Conservation (phyloP, 2,113 vertebrate genomes). For the Pachyramphus minor region DNA sequence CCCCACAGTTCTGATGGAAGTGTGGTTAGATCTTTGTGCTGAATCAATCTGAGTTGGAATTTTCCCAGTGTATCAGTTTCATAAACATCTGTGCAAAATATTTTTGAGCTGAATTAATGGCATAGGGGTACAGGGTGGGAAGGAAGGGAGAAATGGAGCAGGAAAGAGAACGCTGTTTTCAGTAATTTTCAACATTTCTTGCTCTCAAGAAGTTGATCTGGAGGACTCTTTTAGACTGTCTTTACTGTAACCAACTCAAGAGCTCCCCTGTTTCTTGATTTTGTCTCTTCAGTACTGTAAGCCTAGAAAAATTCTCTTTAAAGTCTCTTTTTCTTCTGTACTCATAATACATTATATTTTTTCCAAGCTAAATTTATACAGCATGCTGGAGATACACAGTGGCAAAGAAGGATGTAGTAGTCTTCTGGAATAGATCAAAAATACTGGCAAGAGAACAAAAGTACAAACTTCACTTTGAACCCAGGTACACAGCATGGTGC, state of each 20-base stretch:
- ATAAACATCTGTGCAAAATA: constrained; percentile 52
- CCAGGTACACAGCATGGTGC: neutral
- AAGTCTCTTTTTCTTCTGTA: neutral
- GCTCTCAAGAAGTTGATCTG: neutral
- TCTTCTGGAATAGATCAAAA: neutral
- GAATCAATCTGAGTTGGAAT: constrained; percentile 30
- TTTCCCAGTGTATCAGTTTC: constrained; percentile 58
- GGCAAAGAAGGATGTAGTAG: neutral
- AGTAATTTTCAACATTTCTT: neutral
- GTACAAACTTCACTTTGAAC: neutral
- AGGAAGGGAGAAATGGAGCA: neutral
- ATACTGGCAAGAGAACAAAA: constrained; percentile 31
- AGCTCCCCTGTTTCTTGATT: neutral
- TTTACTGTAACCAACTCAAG: neutral
- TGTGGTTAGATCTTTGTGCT: constrained; percentile 2
- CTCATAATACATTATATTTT: neutral
- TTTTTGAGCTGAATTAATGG: constrained; percentile 38
- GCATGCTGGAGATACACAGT: neutral
- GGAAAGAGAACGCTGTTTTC: constrained; percentile 7
- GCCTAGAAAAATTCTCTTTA: neutral
- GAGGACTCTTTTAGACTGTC: neutral
- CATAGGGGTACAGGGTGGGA: neutral
- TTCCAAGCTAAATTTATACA: neutral
- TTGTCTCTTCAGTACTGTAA: neutral
- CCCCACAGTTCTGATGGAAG: neutral